Evolutionary conservation across 2,113 vertebrate genomes (phyloP), one percentile per base, ranked within the genome.

Genomic region (Pollachius pollachius): DNA sequence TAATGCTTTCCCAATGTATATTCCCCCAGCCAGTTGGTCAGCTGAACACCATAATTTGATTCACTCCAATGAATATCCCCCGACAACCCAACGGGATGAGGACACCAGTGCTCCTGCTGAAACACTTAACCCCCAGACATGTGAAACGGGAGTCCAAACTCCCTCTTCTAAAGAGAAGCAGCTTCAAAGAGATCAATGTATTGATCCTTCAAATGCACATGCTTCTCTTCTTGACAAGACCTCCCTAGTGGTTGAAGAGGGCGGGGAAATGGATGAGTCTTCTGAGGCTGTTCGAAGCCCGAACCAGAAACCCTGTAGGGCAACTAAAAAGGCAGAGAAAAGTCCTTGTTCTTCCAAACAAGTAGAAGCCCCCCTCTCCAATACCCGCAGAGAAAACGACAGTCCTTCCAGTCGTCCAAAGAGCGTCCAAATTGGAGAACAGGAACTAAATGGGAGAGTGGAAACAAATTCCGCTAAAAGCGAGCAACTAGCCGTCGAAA

Each of bases 221-320:
- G 0, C 4, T 67, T 64, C 67, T 1, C 3, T 56, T 48, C 8
- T 48, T 48, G 41, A 13, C 12, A 3, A 5, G 1, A 59, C 16
- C 12, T 7, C 25, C 1, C 15, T 60, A 8, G 16, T 12, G 52
- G 48, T 52, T 18, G 21, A 34, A 15, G 17, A 71, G 21, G 25
- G 9, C 57, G 52, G 15, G 16, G 41, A 77, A 12, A 61, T 54
- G 61, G 62, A 75, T 57, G 15, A 73, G 72, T 85, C 83, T 82
- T 76, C 86, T 68, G 84, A 88, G 82, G 78, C 72, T 73, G 17
- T 19, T 71, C 68, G 16, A 66, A 81, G 72, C 75, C 80, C 75
- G 61, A 85, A 86, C 63, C 85, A 80, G 80, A 68, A 74, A 16
- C 23, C 0, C 1, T 8, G 58, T 0, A 1, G 13, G 30, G 1